Evolutionary conservation across 2,888 invertebrate species (phyloP).

Genomic region (Dicyrtomina minuta): DNA sequence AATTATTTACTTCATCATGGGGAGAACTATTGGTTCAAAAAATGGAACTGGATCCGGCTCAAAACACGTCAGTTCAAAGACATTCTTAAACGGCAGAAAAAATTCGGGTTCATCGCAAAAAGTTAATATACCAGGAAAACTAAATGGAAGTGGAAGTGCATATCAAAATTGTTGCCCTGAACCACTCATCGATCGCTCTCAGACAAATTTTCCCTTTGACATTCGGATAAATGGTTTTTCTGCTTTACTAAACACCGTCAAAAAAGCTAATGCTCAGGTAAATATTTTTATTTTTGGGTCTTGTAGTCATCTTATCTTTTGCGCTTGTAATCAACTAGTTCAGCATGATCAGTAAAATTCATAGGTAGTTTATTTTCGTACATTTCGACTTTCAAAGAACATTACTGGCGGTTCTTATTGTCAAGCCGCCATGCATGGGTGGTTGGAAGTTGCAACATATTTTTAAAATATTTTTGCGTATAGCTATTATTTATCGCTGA

Average conservation of each 20-base stretch:
- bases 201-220: conserved; percentile 47
- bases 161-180: not conserved
- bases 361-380: no score
- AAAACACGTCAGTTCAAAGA: conserved; percentile 5
- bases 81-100: conserved; percentile 20
- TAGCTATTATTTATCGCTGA: no score
- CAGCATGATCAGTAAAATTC: no score
- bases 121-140: not conserved
- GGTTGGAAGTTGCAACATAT: no score
- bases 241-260: conserved; percentile 40
- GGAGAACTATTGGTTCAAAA: conserved; percentile 34
- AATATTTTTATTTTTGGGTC: not conserved
- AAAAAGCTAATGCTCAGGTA: conserved; percentile 45
- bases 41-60: conserved; percentile 29
- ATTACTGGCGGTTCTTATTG: no score
- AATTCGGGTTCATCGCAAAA: conserved; percentile 9
- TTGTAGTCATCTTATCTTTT: not conserved
- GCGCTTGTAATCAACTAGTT: not conserved
- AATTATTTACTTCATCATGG: conserved; percentile 28
- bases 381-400: no score
- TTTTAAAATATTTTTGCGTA: no score
- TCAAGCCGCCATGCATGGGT: no score
- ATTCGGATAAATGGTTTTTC: conserved; percentile 46
- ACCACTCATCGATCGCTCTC: conserved; percentile 38
- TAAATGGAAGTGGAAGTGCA: not conserved